Conservation (phyloP, 2,888 invertebrate species). For the Leptodirus hochenwartii region DNA sequence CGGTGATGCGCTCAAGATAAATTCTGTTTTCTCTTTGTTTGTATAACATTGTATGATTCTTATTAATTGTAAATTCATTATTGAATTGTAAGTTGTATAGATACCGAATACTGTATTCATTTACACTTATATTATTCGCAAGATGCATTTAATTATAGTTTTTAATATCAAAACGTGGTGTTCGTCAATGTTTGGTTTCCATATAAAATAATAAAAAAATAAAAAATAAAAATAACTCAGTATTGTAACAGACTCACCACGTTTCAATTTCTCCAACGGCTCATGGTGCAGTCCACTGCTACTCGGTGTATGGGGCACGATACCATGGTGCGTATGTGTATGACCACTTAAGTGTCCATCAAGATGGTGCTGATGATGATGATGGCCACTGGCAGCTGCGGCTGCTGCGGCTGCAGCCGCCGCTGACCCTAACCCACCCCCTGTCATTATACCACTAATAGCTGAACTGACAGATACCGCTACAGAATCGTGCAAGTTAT, state of each 20-base stretch:
- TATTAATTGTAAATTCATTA: too few relatives aligned
- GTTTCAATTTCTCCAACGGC: slow-evolving; percentile 60
- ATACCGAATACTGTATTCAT: too few relatives aligned
- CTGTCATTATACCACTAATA: slow-evolving; percentile 37
- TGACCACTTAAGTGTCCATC: slow-evolving; percentile 17
- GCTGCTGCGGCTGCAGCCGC: slow-evolving; percentile 24
- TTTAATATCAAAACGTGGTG: too few relatives aligned
- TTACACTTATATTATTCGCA: too few relatives aligned
- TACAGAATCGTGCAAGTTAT: slow-evolving; percentile 37
- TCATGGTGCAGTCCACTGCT: slow-evolving; percentile 35
- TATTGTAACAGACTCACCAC: slow-evolving; percentile 40
- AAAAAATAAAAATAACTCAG: too few relatives aligned
- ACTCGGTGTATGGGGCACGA: slow-evolving; percentile 37
- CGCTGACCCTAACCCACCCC: slow-evolving; percentile 23
- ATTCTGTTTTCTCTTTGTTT: too few relatives aligned
- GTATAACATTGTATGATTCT: too few relatives aligned
- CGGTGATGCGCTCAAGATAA: too few relatives aligned
- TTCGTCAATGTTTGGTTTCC: too few relatives aligned
- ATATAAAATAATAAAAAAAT: too few relatives aligned
- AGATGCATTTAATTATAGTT: too few relatives aligned
- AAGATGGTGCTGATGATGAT: slow-evolving; percentile 2
- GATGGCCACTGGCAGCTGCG: slow-evolving; percentile 7
- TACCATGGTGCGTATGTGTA: slow-evolving; percentile 33
- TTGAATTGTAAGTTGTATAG: too few relatives aligned
- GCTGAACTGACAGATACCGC: slow-evolving; percentile 38